Evolutionary conservation across 2,888 invertebrate species (phyloP).

Genomic region (Lithodes maja): DNA sequence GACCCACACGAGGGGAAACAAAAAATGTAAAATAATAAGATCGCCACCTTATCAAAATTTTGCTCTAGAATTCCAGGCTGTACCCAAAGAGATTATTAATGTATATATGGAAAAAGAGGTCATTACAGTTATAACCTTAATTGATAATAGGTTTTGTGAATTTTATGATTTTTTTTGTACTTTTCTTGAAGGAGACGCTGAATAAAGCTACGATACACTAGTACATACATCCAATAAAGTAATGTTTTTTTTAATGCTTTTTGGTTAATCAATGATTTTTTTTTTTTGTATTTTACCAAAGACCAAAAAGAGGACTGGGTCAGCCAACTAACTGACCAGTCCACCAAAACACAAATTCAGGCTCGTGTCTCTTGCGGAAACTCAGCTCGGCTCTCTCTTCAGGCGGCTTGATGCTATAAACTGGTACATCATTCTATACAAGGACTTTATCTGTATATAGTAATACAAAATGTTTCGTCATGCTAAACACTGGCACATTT

Average conservation of each 20-base stretch:
- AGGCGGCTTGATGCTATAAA: no score
- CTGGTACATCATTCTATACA: no score
- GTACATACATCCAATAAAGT: constrained; percentile 62
- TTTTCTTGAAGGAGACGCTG: constrained; percentile 66
- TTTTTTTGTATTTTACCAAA: constrained; percentile 26
- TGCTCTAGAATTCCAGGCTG: constrained; percentile 52
- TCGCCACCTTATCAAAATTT: background rate
- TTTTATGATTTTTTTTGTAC: constrained; percentile 68
- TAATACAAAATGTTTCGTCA: no score
- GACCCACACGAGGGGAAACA: no score
- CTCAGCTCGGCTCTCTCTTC: background rate
- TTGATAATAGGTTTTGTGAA: constrained; percentile 61
- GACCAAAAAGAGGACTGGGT: constrained; percentile 15
- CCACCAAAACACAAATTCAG: background rate
- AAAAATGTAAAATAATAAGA: background rate
- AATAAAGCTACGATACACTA: constrained; percentile 66
- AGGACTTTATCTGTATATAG: no score
- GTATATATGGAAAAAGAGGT: constrained; percentile 56
- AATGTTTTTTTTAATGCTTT: constrained; percentile 43
- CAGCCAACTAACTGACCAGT: background rate
- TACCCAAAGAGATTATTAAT: constrained; percentile 66
- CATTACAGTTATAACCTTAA: constrained; percentile 61
- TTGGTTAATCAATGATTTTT: constrained; percentile 14
- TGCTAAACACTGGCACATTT: no score
- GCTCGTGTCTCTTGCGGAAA: background rate